phyloP scores from a whole-genome alignment of 37 sponge, comb jelly and placozoan species.

The Theonella swinhoei region DNA sequence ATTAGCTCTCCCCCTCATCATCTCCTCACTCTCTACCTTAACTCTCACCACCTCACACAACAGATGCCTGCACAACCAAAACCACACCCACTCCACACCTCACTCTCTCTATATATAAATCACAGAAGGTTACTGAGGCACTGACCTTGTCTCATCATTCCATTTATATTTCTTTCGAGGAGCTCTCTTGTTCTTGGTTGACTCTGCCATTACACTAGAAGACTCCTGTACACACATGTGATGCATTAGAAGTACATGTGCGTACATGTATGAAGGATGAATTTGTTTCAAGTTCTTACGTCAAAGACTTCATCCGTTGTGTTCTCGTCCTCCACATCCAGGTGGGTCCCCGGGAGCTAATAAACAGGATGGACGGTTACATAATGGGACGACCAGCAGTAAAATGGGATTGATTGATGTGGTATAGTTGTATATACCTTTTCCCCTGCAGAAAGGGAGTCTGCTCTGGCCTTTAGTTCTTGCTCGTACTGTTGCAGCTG shows the following conservation, averaged over 20 bases:
- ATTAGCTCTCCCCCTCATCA: conserved; percentile 2
- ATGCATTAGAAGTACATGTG: too few species aligned
- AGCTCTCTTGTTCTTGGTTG: conserved; percentile 43
- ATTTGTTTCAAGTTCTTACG: not conserved
- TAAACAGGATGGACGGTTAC: not conserved
- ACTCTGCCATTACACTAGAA: not conserved
- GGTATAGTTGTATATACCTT: not conserved
- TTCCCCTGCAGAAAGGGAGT: not conserved
- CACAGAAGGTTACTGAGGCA: too few species aligned
- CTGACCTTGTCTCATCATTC: conserved; percentile 46
- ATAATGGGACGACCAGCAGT: not conserved
- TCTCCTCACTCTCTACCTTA: conserved; percentile 61
- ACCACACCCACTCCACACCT: too few species aligned
- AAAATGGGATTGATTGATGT: not conserved
- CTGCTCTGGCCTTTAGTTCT: conserved; percentile 32
- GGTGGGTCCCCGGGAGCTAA: not conserved
- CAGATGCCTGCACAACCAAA: conserved; percentile 37
- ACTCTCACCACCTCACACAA: conserved; percentile 48
- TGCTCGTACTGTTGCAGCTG: conserved; percentile 54
- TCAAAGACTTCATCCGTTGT: conserved; percentile 47
- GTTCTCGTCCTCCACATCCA: conserved; percentile 31
- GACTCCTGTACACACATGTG: not conserved
- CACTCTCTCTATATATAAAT: too few species aligned
- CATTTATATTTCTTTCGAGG: conserved; percentile 67
- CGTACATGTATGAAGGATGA: too few species aligned